Base-by-base conservation (phyloP, 2,113 vertebrate genomes). In the Mystacornis crossleyi region DNA sequence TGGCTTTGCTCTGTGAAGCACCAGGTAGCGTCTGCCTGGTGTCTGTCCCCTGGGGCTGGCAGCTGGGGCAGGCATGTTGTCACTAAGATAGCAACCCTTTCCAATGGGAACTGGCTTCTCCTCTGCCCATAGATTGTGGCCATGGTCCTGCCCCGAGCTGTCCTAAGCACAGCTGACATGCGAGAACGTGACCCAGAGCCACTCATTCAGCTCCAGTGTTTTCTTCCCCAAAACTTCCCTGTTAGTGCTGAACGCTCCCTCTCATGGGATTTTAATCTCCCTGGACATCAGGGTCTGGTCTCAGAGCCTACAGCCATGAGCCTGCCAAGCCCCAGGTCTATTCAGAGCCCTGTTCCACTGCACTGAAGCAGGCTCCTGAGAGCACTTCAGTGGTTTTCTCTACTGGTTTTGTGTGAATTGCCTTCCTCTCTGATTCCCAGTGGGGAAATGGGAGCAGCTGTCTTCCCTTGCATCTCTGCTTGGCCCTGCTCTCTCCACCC, bases 201-300 rank as follows among this genome's bases (percentile, higher is more conserved):
- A 4, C 34, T 70, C 1, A 2, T 47, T 60, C 31, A 34, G 40
- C 34, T 57, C 19, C 2, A 2, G 20, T 0, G 0, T 50, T 65
- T 61, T 74, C 61, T 82, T 75, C 33, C 58, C 51, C 6, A 12
- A 10, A 14, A 21, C 8, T 19, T 51, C 62, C 40, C 55, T 0
- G 3, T 21, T 23, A 34, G 17, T 28, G 33, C 54, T 72, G n/a
- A 57, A 11, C 7, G 6, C 24, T 88, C 29, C 43, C 60, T 81
- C 50, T 55, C 28, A 34, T 0, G 3, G 31, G 47, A 12, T 29
- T 84, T 87, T 61, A 17, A 50, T 14, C 38, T 78, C 28, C 20
- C 51, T 55, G 65, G 23, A 55, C 12, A 4, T 9, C 53, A 38
- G 20, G 61, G 47, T 36, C 38, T 18, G 65, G 18, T 60, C 38